Evolutionary conservation across 2,797 vertebrate genomes (phyloP).

Genomic region (Hemibagrus guttatus): DNA sequence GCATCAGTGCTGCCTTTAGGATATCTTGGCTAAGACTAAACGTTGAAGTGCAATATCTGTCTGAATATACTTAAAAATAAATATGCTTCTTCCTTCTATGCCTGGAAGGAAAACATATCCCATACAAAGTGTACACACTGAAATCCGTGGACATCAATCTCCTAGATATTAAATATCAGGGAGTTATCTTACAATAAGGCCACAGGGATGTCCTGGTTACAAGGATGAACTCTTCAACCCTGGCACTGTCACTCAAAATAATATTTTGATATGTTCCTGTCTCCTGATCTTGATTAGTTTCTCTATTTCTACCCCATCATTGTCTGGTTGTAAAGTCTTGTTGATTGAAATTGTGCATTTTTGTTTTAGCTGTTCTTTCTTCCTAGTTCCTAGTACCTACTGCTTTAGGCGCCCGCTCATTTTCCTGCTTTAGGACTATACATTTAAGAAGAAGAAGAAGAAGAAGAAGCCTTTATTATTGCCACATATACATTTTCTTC

Average conservation of each 20-base stretch:
- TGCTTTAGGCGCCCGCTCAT: neutral
- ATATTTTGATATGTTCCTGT: neutral
- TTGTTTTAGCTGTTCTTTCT: neutral
- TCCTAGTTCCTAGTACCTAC: neutral
- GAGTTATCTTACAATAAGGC: no score
- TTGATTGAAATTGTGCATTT: neutral
- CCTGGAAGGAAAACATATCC: neutral
- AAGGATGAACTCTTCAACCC: neutral
- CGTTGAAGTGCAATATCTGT: slow-evolving; percentile 3
- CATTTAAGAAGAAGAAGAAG: neutral
- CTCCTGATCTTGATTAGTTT: no score
- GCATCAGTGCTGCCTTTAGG: slow-evolving; percentile 7
- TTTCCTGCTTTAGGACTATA: neutral
- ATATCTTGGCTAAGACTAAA: slow-evolving; percentile 1
- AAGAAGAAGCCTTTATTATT: no score
- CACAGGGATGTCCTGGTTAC: no score
- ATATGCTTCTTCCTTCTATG: neutral
- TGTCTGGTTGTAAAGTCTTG: neutral
- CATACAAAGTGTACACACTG: neutral
- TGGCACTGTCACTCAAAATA: no score
- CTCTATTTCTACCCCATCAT: neutral
- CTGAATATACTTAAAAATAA: neutral
- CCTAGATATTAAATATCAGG: neutral
- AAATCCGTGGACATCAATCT: neutral
- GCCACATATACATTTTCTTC: no score